A percentile compares a stretch with the other conserved stretches of the same genome.
Evolutionary conservation across 2,888 invertebrate genomes (phyloP).

Genomic region (Drosophila subsilvestris): DNA sequence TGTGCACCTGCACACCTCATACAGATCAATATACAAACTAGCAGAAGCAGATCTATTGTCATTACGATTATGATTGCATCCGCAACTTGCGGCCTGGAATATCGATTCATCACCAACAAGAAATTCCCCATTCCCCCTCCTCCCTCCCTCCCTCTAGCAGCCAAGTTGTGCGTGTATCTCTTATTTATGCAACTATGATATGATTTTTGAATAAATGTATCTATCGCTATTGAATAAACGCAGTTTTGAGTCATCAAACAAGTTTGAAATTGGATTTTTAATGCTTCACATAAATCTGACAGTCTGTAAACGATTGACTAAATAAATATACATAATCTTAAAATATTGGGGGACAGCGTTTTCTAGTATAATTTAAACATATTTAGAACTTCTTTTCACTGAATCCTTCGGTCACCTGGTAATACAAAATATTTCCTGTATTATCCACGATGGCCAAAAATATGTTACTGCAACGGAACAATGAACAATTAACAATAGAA

Average conservation of each 20-base stretch:
- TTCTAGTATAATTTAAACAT: background rate
- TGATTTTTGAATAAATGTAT: constrained; percentile 77
- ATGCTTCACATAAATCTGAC: background rate
- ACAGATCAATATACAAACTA: constrained; percentile 35
- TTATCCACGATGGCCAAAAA: constrained; percentile 84
- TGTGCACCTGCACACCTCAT: constrained; percentile 31
- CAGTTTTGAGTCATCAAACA: background rate
- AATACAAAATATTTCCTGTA: constrained; percentile 84
- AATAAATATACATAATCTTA: constrained; percentile 7
- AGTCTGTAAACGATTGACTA: constrained; percentile 3
- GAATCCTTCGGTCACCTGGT: constrained; percentile 83
- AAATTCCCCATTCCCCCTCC: constrained; percentile 15
- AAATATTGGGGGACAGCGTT: background rate
- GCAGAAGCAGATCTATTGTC: constrained; percentile 41
- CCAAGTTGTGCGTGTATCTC: constrained; percentile 56
- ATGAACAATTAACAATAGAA: background rate
- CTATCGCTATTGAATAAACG: constrained; percentile 63
- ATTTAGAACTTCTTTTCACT: constrained; percentile 16
- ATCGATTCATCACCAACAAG: constrained; percentile 8
- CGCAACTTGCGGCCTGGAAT: constrained; percentile 3
- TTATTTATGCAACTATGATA: constrained; percentile 72
- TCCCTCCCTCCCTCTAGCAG: constrained; percentile 26
- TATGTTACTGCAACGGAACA: constrained; percentile 45
- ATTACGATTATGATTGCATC: constrained; percentile 35
- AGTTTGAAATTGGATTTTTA: background rate